Evolutionary conservation across 37 sponge, comb jelly and placozoan genomes (phyloP).

Genomic region (Sycon ciliatum): DNA sequence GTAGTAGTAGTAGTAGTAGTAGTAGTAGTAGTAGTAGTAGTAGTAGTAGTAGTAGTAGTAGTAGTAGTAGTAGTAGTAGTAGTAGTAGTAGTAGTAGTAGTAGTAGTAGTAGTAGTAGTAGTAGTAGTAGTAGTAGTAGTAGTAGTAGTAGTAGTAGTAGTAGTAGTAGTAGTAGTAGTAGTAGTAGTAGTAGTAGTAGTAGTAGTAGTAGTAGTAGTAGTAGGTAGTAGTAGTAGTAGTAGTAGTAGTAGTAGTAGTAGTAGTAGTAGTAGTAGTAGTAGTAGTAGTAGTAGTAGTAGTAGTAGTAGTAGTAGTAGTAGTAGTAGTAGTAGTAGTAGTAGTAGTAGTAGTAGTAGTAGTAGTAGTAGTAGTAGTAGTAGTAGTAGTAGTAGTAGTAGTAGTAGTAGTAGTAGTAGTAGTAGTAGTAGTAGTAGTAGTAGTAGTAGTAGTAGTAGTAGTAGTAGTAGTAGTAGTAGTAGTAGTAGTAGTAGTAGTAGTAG

Average conservation of each 20-base stretch:
- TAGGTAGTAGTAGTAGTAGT: too few species aligned
- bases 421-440: constrained; percentile 8
- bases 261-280: constrained; percentile 6
- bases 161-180: not conserved
- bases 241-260: constrained; percentile 8
- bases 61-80: constrained; percentile 8
- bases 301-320: constrained; percentile 1
- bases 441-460: constrained; percentile 2
- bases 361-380: constrained; percentile 8
- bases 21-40: not conserved
- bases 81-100: constrained; percentile 8
- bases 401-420: constrained; percentile 8
- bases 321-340: not conserved
- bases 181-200: not conserved
- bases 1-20: not conserved
- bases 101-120: constrained; percentile 6
- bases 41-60: not conserved
- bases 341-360: constrained; percentile 2
- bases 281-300: not conserved
- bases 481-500: not conserved
- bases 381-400: constrained; percentile 6
- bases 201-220: constrained; percentile 6
- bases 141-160: not conserved
- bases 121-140: constrained; percentile 8
- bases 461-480: not conserved